These are phyloP conservation scores for Taenioides sp. DNA, from an alignment of 2,797 vertebrate species.

Conservation along the genomic window DNA sequence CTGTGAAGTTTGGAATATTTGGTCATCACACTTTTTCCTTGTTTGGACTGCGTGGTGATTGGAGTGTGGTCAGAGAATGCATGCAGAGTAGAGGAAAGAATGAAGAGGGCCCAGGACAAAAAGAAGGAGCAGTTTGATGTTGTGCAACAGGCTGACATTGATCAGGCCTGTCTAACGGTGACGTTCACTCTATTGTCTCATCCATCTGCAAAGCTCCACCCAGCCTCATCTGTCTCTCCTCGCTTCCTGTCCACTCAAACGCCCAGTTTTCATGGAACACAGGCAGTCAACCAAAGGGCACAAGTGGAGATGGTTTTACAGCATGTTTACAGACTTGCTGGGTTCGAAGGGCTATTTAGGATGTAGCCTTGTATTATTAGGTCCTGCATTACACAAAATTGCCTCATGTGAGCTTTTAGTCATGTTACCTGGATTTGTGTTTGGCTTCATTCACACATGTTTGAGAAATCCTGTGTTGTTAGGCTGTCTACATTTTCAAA, in stretches of 20 bases:
- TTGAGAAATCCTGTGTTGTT: no score
- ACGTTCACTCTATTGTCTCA: constrained; percentile 56
- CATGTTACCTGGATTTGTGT: no score
- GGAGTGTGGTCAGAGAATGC: constrained; percentile 14
- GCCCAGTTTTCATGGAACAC: constrained; percentile 2
- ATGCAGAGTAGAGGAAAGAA: constrained; percentile 4
- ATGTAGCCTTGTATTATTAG: background rate
- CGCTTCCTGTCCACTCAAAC: constrained; percentile 9
- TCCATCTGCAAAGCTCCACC: constrained; percentile 35
- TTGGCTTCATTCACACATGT: no score
- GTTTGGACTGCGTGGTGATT: background rate
- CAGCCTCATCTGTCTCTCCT: constrained; percentile 15
- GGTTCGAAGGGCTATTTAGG: background rate
- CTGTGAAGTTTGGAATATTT: constrained; percentile 5
- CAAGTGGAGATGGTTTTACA: background rate
- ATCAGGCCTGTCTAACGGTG: constrained; percentile 59
- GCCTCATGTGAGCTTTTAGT: no score
- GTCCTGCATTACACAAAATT: no score
- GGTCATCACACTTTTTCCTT: background rate
- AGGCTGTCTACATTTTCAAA: no score
- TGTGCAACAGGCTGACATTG: constrained; percentile 67
- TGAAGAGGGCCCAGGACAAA: constrained; percentile 45
- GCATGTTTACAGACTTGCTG: background rate
- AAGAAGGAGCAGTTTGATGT: constrained; percentile 26
- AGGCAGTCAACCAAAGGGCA: constrained; percentile 2